These are phyloP conservation scores for Thoracochromis brauschi DNA, from an alignment of 2,113 vertebrate genomes.

Conservation along the genomic window DNA sequence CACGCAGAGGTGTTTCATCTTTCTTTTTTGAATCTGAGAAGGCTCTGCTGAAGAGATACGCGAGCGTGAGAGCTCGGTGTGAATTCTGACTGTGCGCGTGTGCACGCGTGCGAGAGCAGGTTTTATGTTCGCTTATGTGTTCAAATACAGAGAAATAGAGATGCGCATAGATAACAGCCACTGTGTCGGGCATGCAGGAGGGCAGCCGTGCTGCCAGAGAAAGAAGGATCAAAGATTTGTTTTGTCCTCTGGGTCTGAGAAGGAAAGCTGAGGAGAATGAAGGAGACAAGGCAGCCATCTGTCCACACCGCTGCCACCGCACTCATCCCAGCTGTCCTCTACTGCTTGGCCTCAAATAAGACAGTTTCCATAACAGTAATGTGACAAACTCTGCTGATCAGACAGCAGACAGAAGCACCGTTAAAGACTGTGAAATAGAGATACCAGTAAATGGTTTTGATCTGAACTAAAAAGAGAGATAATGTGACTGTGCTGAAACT, in stretches of 20 bases:
- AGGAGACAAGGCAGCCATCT: conserved; percentile 52
- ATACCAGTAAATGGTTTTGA: background rate
- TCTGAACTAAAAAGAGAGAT: background rate
- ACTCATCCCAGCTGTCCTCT: conserved; percentile 38
- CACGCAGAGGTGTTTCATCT: conserved; percentile 1
- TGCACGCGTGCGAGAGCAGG: background rate
- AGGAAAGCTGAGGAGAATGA: conserved; percentile 32
- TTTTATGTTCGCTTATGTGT: background rate
- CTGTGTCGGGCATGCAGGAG: background rate
- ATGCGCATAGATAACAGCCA: background rate
- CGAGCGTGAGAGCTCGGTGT: background rate
- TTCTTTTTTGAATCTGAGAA: background rate
- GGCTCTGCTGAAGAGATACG: background rate
- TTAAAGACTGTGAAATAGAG: background rate
- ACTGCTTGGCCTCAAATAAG: conserved; percentile 38
- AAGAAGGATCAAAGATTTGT: conserved; percentile 8
- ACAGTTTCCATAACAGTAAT: conserved; percentile 5
- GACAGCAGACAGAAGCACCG: background rate
- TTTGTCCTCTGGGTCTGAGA: conserved; percentile 13
- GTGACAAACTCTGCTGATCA: conserved; percentile 1
- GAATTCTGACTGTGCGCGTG: background rate
- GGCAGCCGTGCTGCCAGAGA: background rate
- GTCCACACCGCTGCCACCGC: conserved; percentile 17
- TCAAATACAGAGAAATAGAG: background rate
- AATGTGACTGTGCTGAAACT: background rate